A percentile compares a stretch with the other conserved stretches of the same genome.
Conservation (phyloP, 1,140 invertebrate species). For the Plectrocnemia conspersa region DNA sequence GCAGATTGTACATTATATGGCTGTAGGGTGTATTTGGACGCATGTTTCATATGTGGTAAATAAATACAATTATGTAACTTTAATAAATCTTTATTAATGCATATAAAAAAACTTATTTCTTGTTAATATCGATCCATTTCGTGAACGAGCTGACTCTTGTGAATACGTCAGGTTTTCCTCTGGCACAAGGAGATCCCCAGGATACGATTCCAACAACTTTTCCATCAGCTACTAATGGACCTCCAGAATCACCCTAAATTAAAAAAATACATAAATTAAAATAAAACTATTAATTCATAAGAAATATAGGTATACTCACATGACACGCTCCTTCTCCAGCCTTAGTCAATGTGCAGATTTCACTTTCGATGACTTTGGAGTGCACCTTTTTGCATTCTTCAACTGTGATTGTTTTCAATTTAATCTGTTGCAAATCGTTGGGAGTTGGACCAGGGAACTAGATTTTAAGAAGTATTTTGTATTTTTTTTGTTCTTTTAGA, state of each 20-base stretch:
- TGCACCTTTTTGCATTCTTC: slow-evolving; percentile 24
- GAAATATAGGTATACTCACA: too few relatives aligned
- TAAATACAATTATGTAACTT: too few relatives aligned
- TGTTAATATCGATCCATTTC: slow-evolving; percentile 39
- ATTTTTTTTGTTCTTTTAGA: too few relatives aligned
- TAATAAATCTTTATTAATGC: too few relatives aligned
- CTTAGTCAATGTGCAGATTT: slow-evolving; percentile 57
- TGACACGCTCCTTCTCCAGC: slow-evolving; percentile 58
- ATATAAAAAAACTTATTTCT: neutral
- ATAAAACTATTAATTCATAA: too few relatives aligned
- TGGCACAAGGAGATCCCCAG: slow-evolving; percentile 54
- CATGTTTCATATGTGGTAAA: slow-evolving; percentile 19
- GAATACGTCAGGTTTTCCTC: slow-evolving; percentile 55
- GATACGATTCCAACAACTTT: slow-evolving; percentile 52
- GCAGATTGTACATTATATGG: slow-evolving; percentile 43
- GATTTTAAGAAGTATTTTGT: neutral
- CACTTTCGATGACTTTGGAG: slow-evolving; percentile 3
- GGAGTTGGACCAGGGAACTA: slow-evolving; percentile 45
- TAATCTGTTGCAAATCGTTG: slow-evolving; percentile 46
- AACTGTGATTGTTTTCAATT: slow-evolving; percentile 43
- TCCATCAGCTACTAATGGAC: slow-evolving; percentile 47
- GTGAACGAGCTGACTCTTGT: slow-evolving; percentile 44
- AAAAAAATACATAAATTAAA: too few relatives aligned
- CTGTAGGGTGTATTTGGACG: slow-evolving; percentile 37
- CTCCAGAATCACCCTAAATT: slow-evolving; percentile 54